Base-by-base conservation (phyloP, 2,888 invertebrate species). In the Leptinotarsa juncta region DNA sequence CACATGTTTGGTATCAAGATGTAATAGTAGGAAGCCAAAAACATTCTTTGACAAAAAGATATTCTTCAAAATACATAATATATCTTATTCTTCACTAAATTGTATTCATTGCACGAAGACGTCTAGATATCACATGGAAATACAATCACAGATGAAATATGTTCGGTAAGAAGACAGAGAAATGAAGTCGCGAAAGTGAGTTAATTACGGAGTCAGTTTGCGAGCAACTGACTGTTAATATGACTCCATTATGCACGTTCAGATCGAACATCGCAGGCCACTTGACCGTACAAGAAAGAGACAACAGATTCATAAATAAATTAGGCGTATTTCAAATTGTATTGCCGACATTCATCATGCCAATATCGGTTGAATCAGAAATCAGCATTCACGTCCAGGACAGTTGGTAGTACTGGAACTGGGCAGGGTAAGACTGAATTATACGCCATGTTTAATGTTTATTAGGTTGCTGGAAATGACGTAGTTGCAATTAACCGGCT, bases 391-490 rank as follows among this genome's bases (percentile, higher is more conserved):
- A 77, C 81, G 82, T 81, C 77, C 78, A 77, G 82, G 81, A 81
- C 82, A 69, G 69, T 81, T 81, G 80, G 82, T 81, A 81, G 79
- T 77, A 76, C 79, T 77, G 80, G 75, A 76, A 82, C 82, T 83
- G 85, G 83, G 83, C 84, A 84, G 85, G 83, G 84, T 87, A 87
- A 87, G 87, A 86, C 86, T 87, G 85, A 87, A 86, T 86, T 86
- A 87, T 87, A 85, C 86, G 85, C 84, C 84, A 85, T 87, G 86
- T 87, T 86, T 86, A 87, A 87, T 87, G 87, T 87, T 87, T 87
- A 87, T 87, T 87, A 86, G 86, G 84, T 85, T 83, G 85, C 85
- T 86, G 87, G 85, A 83, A 85, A 86, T 87, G 86, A 86, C 86
- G 85, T 85, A 84, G 85, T 82, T 83, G 86, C 85, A 87, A 87